These are phyloP conservation scores for Callimorpha dominula DNA, from an alignment of 2,888 invertebrate species.

Conservation along the genomic window DNA sequence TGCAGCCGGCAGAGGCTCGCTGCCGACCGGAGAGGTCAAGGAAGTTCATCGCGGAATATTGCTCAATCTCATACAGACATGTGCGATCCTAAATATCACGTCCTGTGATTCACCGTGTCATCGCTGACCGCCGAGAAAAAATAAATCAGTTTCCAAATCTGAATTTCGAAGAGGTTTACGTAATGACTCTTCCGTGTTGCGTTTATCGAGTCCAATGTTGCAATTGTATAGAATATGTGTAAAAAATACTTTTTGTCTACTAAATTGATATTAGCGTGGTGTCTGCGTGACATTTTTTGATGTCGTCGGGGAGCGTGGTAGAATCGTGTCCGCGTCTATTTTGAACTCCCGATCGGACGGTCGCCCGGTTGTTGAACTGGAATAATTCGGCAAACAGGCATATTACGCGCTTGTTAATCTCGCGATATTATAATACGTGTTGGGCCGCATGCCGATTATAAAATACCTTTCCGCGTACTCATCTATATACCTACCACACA, in stretches of 20 bases:
- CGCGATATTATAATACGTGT: slow-evolving; percentile 68
- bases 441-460: slow-evolving; percentile 62
- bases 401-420: slow-evolving; percentile 81
- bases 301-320: slow-evolving; percentile 66
- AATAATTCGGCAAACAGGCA: slow-evolving; percentile 85
- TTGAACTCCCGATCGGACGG: slow-evolving; percentile 82
- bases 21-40: slow-evolving; percentile 74
- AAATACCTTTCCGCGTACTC: slow-evolving; percentile 56
- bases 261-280: slow-evolving; percentile 25
- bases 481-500: slow-evolving; percentile 24
- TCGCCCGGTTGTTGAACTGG: slow-evolving; percentile 85
- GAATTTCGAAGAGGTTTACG: slow-evolving; percentile 46
- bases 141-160: slow-evolving; percentile 45
- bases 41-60: slow-evolving; percentile 80
- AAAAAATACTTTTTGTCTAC: slow-evolving; percentile 27
- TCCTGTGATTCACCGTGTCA: slow-evolving; percentile 55
- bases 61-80: slow-evolving; percentile 66
- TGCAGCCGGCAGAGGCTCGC: slow-evolving; percentile 64
- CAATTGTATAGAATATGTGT: slow-evolving; percentile 37
- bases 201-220: slow-evolving; percentile 50
- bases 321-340: slow-evolving; percentile 81
- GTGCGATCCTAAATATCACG: slow-evolving; percentile 60
- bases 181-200: slow-evolving; percentile 52
- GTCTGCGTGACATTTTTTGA: slow-evolving; percentile 58
- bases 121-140: slow-evolving; percentile 37